Conservation (phyloP, 1,140 invertebrate species). For the Melitaea cinxia region DNA sequence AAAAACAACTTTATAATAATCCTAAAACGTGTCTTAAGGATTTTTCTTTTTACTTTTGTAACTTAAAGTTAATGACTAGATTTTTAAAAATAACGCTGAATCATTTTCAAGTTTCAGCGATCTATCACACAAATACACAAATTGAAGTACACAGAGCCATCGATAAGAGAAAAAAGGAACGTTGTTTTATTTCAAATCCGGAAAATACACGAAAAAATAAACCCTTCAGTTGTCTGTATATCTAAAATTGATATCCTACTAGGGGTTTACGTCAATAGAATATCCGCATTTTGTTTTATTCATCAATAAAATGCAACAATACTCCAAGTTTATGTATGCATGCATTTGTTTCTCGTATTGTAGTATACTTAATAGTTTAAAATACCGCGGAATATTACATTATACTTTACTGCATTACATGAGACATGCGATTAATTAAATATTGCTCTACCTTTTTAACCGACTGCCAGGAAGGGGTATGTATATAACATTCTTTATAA, state of each 20-base stretch:
- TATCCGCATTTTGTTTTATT: neutral
- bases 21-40: neutral
- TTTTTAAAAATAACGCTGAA: neutral
- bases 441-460: no score
- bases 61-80: no score
- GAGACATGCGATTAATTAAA: no score
- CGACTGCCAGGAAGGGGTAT: no score
- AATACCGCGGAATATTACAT: no score
- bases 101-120: neutral
- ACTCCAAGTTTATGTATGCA: no score
- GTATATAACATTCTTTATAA: no score
- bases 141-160: constrained; percentile 2
- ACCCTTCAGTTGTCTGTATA: constrained; percentile 6
- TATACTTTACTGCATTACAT: no score
- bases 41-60: no score
- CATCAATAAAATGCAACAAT: no score
- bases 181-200: constrained; percentile 27
- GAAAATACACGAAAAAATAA: constrained; percentile 17
- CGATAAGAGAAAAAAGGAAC: constrained; percentile 22
- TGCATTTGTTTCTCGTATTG: no score
- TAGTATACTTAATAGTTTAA: no score
- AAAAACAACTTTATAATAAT: neutral
- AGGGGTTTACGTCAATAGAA: neutral
- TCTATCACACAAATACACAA: neutral
- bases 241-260: constrained; percentile 10